Conservation (phyloP, 2,888 invertebrate species). For the Parnassius apollo region DNA sequence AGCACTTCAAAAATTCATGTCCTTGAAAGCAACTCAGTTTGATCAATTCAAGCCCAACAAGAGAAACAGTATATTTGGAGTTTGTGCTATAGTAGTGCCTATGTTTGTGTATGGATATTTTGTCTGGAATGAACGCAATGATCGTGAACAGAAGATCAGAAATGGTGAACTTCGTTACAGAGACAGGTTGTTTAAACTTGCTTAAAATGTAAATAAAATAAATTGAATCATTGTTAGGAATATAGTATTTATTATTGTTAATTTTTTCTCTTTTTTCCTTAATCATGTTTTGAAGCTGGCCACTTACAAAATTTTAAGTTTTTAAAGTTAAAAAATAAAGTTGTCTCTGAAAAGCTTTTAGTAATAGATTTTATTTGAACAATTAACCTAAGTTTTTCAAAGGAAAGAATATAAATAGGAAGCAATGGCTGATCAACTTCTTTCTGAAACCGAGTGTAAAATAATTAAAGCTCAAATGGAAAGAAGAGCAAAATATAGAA, state of each 20-base stretch:
- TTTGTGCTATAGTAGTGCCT: slow-evolving; percentile 78
- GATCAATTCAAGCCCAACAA: slow-evolving; percentile 85
- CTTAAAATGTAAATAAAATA: slow-evolving; percentile 27
- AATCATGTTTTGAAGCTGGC: slow-evolving; percentile 11
- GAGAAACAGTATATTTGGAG: slow-evolving; percentile 75
- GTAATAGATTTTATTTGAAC: background rate
- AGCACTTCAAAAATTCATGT: slow-evolving; percentile 86
- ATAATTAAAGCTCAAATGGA: slow-evolving; percentile 81
- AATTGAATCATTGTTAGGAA: slow-evolving; percentile 10
- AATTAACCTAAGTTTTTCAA: background rate
- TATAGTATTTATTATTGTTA: slow-evolving; percentile 21
- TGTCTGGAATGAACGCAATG: slow-evolving; percentile 75
- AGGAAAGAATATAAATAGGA: background rate
- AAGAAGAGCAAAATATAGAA: slow-evolving; percentile 79
- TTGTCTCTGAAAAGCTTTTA: slow-evolving; percentile 6
- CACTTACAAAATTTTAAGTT: background rate
- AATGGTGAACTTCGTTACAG: slow-evolving; percentile 88
- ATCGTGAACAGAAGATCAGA: slow-evolving; percentile 81
- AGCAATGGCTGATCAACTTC: slow-evolving; percentile 61
- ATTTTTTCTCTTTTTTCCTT: slow-evolving; percentile 10
- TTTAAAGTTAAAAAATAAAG: slow-evolving; percentile 14
- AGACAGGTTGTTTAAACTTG: slow-evolving; percentile 81
- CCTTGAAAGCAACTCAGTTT: slow-evolving; percentile 84
- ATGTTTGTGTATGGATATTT: slow-evolving; percentile 77
- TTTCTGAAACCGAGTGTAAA: slow-evolving; percentile 71